A percentile compares a stretch with the other conserved stretches of the same genome.
These are phyloP conservation scores for Styela plicata DNA, from an alignment of 23 tunicate genomes.

Conservation along the genomic window DNA sequence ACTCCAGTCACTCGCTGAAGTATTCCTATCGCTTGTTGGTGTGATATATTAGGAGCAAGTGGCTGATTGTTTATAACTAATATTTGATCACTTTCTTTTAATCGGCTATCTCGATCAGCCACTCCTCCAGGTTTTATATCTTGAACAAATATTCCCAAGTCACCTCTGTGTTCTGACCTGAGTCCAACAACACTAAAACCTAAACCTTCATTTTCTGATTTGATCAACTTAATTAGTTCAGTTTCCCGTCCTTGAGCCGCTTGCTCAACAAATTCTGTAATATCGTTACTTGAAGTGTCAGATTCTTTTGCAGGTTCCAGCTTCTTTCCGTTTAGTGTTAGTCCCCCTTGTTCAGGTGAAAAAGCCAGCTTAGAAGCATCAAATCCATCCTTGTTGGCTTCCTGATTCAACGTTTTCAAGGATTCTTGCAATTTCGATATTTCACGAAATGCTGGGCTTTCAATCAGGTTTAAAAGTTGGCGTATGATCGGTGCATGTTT, in stretches of 20 bases:
- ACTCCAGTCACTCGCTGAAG: conserved; percentile 66
- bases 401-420: conserved; percentile 49
- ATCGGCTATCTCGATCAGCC: conserved; percentile 80
- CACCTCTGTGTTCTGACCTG: conserved; percentile 86
- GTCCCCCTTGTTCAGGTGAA: conserved; percentile 61
- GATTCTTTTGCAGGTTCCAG: conserved; percentile 10
- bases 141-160: conserved; percentile 84
- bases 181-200: conserved; percentile 98
- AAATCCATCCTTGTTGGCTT: conserved; percentile 63
- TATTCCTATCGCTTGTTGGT: conserved; percentile 77
- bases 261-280: conserved; percentile 68
- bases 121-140: conserved; percentile 89
- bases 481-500: conserved; percentile 48
- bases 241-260: conserved; percentile 85
- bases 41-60: conserved; percentile 76
- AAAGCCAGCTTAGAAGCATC: conserved; percentile 55
- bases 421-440: conserved; percentile 67
- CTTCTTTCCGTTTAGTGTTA: conserved; percentile 69
- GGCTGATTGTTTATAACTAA: conserved; percentile 83
- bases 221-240: conserved; percentile 67
- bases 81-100: conserved; percentile 92
- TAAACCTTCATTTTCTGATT: conserved; percentile 66
- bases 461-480: conserved; percentile 56
- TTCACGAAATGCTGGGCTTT: conserved; percentile 81
- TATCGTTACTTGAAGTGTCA: conserved; percentile 4